phyloP scores from a whole-genome alignment of 2,113 vertebrate genomes.

The Geococcyx californianus region DNA sequence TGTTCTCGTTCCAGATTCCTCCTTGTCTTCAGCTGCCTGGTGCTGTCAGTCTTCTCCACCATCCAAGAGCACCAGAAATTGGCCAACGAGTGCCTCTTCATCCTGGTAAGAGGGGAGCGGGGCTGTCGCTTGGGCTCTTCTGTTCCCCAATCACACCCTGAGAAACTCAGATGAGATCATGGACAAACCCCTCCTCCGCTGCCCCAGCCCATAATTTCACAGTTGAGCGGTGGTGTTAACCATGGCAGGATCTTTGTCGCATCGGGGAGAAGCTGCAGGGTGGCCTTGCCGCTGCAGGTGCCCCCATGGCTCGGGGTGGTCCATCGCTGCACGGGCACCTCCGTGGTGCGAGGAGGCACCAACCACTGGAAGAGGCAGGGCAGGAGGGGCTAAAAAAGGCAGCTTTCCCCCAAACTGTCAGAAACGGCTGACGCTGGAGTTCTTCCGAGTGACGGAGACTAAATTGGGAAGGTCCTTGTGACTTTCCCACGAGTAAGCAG shows the following conservation, averaged over 20 bases:
- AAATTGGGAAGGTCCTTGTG: conserved; percentile 77
- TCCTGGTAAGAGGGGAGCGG: conserved; percentile 82
- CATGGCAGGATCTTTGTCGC: fast-evolving
- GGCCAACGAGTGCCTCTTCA: conserved; percentile 94
- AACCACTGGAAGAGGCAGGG: background rate
- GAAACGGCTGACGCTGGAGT: conserved; percentile 67
- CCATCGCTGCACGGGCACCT: fast-evolving
- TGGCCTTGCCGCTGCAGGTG: background rate
- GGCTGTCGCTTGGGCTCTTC: fast-evolving
- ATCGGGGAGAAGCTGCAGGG: fast-evolving
- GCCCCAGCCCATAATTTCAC: fast-evolving
- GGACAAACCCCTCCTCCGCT: fast-evolving
- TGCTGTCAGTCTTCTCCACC: conserved; percentile 98
- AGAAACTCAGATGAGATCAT: fast-evolving
- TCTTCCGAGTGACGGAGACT: conserved; percentile 62
- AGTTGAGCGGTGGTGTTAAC: fast-evolving
- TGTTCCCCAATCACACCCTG: fast-evolving
- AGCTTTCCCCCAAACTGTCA: conserved; percentile 62
- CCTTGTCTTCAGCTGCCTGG: conserved; percentile 97
- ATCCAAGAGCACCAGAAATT: conserved; percentile 91
- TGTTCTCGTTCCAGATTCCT: conserved; percentile 85
- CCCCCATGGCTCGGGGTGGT: fast-evolving
- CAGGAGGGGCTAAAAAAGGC: conserved; percentile 41
- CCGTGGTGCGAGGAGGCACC: fast-evolving
- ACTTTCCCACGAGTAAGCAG: conserved; percentile 72